Evolutionary conservation across 1,140 invertebrate species (phyloP).

Genomic region (Ladona fulva): DNA sequence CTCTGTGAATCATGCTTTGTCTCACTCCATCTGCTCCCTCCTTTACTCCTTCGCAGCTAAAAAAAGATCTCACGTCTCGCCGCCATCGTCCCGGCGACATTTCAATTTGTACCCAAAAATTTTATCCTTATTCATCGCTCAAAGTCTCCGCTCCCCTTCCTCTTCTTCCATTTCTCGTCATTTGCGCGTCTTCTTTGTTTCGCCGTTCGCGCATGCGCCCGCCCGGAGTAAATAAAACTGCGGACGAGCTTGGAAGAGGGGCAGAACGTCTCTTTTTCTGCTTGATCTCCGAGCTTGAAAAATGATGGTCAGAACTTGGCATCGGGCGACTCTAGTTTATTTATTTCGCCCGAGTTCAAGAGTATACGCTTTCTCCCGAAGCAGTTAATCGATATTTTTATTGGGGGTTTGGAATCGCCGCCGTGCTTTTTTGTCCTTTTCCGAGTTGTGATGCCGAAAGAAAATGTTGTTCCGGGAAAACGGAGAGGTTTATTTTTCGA

Average conservation of each 20-base stretch:
- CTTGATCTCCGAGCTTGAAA: too few species aligned
- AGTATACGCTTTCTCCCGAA: too few species aligned
- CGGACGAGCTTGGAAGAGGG: not conserved
- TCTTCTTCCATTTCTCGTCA: not conserved
- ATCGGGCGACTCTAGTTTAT: too few species aligned
- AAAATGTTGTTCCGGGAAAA: too few species aligned
- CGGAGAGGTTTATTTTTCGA: too few species aligned
- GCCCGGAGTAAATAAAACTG: not conserved
- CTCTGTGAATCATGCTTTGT: not conserved
- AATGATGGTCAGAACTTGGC: too few species aligned
- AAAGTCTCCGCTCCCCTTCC: not conserved
- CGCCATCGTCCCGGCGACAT: not conserved
- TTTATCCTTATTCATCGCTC: conserved; percentile 1
- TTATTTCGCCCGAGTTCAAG: too few species aligned
- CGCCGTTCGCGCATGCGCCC: not conserved
- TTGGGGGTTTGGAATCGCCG: too few species aligned
- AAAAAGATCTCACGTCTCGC: not conserved
- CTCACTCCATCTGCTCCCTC: not conserved
- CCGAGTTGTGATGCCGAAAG: too few species aligned
- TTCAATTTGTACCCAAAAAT: conserved; percentile 7
- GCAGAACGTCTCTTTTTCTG: too few species aligned
- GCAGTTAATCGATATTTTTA: too few species aligned
- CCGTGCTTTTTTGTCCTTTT: too few species aligned
- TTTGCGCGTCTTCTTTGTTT: not conserved
- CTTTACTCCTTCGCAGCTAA: not conserved